Evolutionary conservation across 1,140 invertebrate genomes (phyloP).

Genomic region (Thaumatotibia leucotreta): DNA sequence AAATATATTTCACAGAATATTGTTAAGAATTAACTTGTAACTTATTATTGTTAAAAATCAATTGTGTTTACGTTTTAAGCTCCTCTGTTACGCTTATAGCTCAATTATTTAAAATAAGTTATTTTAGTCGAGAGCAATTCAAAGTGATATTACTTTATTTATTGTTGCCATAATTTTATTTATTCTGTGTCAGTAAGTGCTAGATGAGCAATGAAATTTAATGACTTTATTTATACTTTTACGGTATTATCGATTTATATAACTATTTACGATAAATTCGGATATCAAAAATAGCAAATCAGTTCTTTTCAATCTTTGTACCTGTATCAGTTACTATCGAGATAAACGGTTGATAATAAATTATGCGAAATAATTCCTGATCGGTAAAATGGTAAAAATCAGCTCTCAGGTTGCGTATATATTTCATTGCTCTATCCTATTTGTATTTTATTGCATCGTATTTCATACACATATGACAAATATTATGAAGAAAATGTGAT

Average conservation of each 20-base stretch:
- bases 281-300: too few species aligned
- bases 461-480: background rate
- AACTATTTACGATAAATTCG: too few species aligned
- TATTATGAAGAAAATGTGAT: background rate
- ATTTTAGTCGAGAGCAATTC: background rate
- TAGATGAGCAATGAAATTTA: background rate
- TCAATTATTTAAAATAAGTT: conserved; percentile 2
- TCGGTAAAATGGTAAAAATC: too few species aligned
- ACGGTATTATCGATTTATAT: background rate
- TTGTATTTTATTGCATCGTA: too few species aligned
- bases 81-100: background rate
- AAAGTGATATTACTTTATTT: conserved; percentile 14
- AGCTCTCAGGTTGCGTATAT: too few species aligned
- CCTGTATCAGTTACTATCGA: too few species aligned
- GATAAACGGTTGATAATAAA: too few species aligned
- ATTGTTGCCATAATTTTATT: conserved; percentile 4
- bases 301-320: too few species aligned
- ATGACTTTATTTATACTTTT: background rate
- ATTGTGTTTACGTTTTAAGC: background rate
- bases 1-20: background rate
- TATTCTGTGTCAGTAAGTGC: background rate
- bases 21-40: background rate
- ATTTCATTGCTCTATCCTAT: too few species aligned
- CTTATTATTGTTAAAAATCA: background rate
- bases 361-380: too few species aligned